Conservation (phyloP, 2,113 vertebrate species). For the Cygnus atratus region DNA sequence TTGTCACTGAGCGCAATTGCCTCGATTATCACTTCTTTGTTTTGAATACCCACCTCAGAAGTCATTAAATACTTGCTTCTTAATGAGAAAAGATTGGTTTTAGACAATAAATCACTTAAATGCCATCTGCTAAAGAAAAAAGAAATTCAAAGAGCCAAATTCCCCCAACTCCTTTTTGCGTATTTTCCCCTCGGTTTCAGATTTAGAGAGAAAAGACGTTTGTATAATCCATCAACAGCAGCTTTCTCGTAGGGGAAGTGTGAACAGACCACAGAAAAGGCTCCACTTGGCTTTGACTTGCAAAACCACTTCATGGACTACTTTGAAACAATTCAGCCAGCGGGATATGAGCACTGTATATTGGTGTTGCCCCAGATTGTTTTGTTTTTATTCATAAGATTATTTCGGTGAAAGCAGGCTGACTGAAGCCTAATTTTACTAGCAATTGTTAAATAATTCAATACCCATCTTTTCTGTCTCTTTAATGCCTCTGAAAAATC, state of each 20-base stretch:
- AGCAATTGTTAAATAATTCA: conserved; percentile 69
- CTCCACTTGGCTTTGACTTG: background rate
- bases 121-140: conserved; percentile 24
- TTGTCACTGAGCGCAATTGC: background rate
- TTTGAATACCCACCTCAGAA: conserved; percentile 23
- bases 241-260: conserved; percentile 13
- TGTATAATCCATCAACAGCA: background rate
- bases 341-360: background rate
- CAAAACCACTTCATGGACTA: conserved; percentile 12
- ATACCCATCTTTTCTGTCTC: conserved; percentile 50
- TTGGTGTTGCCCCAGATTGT: background rate
- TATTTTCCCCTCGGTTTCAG: background rate
- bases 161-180: background rate
- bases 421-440: conserved; percentile 48
- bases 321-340: conserved; percentile 31
- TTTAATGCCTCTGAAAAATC: conserved; percentile 50
- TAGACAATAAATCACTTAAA: conserved; percentile 53
- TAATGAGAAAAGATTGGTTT: conserved; percentile 42
- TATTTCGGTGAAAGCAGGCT: conserved; percentile 11
- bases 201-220: background rate
- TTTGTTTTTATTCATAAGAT: conserved; percentile 59
- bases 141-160: background rate
- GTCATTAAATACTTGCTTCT: conserved; percentile 48
- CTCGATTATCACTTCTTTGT: conserved; percentile 8
- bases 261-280: conserved; percentile 26